Evolutionary conservation across 2,888 invertebrate genomes (phyloP), one percentile per base, ranked within the genome.

Genomic region (Himalopsyche tibetana): DNA sequence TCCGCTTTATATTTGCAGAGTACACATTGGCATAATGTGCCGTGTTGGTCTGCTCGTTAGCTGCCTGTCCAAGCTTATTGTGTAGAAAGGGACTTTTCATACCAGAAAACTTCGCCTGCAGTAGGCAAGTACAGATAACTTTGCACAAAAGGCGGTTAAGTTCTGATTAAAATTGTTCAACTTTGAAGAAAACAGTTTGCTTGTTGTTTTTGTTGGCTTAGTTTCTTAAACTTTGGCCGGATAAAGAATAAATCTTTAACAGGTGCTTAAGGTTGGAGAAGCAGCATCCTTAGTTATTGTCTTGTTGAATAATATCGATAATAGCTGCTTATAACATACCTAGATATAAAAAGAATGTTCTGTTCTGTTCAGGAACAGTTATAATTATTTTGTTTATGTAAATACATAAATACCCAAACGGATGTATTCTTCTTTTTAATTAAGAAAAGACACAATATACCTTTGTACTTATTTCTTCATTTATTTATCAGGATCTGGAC

Each of bases 91-190:
- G 63, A 63, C 63, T 63, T 63, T 63, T 63, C 19, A 15, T 15
- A 15, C 15, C 15, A 51, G 51, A 51, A 0, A 51, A 51, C 51
- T 51, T 19, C 28, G 63, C 28, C 28, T 63, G 63, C 63, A 63
- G 63, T 28, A n/a, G 63, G n/a, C 19, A 19, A 63, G 19, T 4
- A 63, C 19, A n/a, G 63, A 5, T 8, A 63, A 19, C 28, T 63
- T 63, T 19, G 19, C 28, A 63, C 63, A 63, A 63, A 51, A 63
- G 63, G 19, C 63, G 28, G 63, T 63, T 63, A 63, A 63, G 63
- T 63, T 63, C 63, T 63, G 63, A 63, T 63, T 63, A 63, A 63
- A 63, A 63, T 63, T 8, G 63, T 63, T 63, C 28, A 63, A 63
- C 19, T 63, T 63, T 28, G n/a, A 19, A 19, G 63, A 63, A 63